Base-by-base conservation (phyloP, 2,113 vertebrate genomes). In the Albula goreensis region DNA sequence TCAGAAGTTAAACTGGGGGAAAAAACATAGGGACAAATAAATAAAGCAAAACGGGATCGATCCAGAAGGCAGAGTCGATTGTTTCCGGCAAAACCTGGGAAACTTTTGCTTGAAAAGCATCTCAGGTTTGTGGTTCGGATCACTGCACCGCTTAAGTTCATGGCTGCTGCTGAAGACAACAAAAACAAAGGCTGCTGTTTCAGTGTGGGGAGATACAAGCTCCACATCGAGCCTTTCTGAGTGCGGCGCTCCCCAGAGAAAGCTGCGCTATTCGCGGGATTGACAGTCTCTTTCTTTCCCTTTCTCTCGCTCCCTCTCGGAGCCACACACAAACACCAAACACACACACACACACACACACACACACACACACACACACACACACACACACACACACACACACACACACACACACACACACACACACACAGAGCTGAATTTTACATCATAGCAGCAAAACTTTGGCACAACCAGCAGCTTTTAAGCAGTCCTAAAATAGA, bases 391-490 rank as follows among this genome's bases (percentile, higher is more conserved):
- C n/a, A 48, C 10, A 19, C 31, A 41, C 31, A 41, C 31, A 41
- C 31, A 41, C 31, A 66, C 0, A 66, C 60, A 4, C 60, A 66
- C 60, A 22, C 15, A n/a, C 3, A 66, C 60, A 0, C 19, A 11
- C 78, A 66, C 15, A 49, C 22, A 6, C 51, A 48, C 3, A 19
- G 57, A n/a, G 48, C 70, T 77, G 19, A 74, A 77, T 84, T 84
- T 84, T 77, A 84, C 60, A 70, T 74, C 83, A 49, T 60, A 84
- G 66, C 5, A 12, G 31, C 22, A 53, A 31, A 77, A 52, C n/a
- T 74, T 50, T n/a, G 19, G 83, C 63, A 84, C 53, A 51, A 83
- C 19, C 80, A 53, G 31, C 51, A 81, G 80, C 80, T 56, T 50
- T 41, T 8, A 84, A 70, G 83, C 66, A 74, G 83, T n/a, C 17